Evolutionary conservation across 1,140 invertebrate species (phyloP).

Genomic region (Ruditapes philippinarum): DNA sequence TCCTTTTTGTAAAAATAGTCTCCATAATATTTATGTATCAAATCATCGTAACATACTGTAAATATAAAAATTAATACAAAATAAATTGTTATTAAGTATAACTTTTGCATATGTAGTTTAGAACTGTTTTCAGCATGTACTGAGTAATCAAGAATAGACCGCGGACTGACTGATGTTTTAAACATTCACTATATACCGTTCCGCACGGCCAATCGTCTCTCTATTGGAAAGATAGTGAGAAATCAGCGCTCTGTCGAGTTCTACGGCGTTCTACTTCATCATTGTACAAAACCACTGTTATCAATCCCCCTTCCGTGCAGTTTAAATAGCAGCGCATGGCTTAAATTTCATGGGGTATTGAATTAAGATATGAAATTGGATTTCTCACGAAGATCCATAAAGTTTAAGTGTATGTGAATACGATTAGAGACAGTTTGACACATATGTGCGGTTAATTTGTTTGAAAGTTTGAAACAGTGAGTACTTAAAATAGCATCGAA

Average conservation of each 20-base stretch:
- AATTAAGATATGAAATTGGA: conserved; percentile 6
- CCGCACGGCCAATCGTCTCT: neutral
- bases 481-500: neutral
- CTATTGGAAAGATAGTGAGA: conserved; percentile 1
- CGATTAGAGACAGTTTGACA: neutral
- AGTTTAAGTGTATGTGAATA: neutral
- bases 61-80: neutral
- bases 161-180: neutral
- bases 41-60: too few species aligned
- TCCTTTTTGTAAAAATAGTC: neutral
- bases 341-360: conserved; percentile 12
- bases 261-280: neutral
- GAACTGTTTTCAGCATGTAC: neutral
- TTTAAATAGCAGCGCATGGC: neutral
- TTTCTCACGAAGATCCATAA: conserved; percentile 23
- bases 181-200: too few species aligned
- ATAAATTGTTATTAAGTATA: neutral
- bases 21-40: too few species aligned
- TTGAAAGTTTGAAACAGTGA: neutral
- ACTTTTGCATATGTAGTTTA: neutral
- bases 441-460: conserved; percentile 2
- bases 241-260: neutral
- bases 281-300: neutral
- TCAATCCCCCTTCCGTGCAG: neutral
- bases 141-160: neutral